These are phyloP conservation scores for Cecidostiba fungosa DNA, from an alignment of 2,888 invertebrate species.

Conservation along the genomic window DNA sequence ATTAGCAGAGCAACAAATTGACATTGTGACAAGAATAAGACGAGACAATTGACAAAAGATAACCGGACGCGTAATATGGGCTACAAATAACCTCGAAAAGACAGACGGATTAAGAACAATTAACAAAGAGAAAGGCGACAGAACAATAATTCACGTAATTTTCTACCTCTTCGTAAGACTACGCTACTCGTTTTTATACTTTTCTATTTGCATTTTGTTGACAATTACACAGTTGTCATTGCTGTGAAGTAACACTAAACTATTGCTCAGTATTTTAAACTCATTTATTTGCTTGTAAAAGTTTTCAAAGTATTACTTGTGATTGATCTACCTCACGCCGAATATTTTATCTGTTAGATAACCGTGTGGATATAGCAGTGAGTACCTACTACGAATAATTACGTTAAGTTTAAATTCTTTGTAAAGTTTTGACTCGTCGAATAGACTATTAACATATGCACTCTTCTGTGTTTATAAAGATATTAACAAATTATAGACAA, in stretches of 20 bases:
- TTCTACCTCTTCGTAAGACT: slow-evolving; percentile 10
- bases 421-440: background rate
- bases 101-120: background rate
- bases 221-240: background rate
- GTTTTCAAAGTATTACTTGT: background rate
- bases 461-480: background rate
- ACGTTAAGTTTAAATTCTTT: background rate
- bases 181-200: background rate
- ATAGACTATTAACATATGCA: background rate
- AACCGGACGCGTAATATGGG: background rate
- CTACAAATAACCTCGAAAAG: background rate
- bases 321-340: background rate
- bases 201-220: background rate
- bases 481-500: background rate
- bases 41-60: background rate
- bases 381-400: background rate
- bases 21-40: background rate
- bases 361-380: background rate
- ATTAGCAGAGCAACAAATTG: background rate
- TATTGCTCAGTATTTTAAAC: background rate
- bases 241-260: slow-evolving; percentile 4
- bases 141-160: background rate
- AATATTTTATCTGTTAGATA: slow-evolving; percentile 14
- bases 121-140: background rate
- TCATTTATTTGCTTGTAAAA: background rate